These are phyloP conservation scores for Craniophora ligustri DNA, from an alignment of 2,888 invertebrate species.

Conservation along the genomic window DNA sequence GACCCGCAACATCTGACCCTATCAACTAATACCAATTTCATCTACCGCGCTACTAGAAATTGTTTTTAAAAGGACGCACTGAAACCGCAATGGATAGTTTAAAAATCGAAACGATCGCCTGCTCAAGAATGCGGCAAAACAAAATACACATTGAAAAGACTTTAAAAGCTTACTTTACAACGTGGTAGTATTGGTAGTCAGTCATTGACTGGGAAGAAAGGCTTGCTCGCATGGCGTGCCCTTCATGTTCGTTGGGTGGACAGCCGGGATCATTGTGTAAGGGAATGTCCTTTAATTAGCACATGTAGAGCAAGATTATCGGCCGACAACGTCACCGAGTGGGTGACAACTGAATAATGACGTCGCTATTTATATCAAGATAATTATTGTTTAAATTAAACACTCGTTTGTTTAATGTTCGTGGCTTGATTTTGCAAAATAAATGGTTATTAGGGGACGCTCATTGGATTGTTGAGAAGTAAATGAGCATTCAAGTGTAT, in stretches of 20 bases:
- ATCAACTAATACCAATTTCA: constrained; percentile 48
- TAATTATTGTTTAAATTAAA: constrained; percentile 62
- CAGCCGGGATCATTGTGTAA: constrained; percentile 84
- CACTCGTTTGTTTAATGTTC: constrained; percentile 35
- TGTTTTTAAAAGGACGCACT: not conserved
- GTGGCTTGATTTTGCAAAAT: constrained; percentile 13
- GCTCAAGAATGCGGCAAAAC: constrained; percentile 66
- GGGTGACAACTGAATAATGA: constrained; percentile 83
- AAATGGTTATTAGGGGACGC: constrained; percentile 13
- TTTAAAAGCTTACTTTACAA: constrained; percentile 75
- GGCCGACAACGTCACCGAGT: constrained; percentile 70
- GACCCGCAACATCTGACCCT: constrained; percentile 38
- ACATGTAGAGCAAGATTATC: constrained; percentile 84
- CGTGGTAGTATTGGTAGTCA: constrained; percentile 78
- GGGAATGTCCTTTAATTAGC: constrained; percentile 83
- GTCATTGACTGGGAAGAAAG: constrained; percentile 76
- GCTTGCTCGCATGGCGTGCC: constrained; percentile 71
- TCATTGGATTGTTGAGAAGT: constrained; percentile 6
- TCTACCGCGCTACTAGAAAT: constrained; percentile 29
- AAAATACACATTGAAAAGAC: constrained; percentile 77
- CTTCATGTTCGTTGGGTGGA: constrained; percentile 70
- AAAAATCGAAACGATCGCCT: constrained; percentile 16
- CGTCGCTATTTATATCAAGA: constrained; percentile 63
- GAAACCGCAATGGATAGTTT: constrained; percentile 56
- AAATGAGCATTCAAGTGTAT: constrained; percentile 3